Evolutionary conservation across 1,140 invertebrate genomes (phyloP), one percentile per base, ranked within the genome.

Genomic region (Heliothis subflexa): DNA sequence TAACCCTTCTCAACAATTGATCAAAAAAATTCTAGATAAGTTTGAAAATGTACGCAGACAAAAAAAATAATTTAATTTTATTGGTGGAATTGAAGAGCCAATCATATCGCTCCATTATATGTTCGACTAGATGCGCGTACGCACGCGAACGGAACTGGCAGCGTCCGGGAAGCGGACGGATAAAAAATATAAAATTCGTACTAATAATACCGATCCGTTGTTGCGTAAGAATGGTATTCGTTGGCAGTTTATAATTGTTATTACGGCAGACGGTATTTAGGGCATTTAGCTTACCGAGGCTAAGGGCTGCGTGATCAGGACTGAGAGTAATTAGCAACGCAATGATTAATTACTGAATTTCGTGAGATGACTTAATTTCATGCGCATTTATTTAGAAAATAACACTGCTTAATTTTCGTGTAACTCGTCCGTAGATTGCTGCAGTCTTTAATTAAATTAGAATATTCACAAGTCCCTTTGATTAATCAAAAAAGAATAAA

Each of bases 81-180:
- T 73, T 73, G 70, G 16, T 54, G 9, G 52, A 55, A 47, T 73
- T 13, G 16, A 55, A 18, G 45, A 55, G 52, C 62, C 64, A 66
- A 78, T 78, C 78, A 61, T 57, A 74, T 76, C 78, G 78, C 83
- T 66, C n/a, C 33, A 49, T 66, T 28, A 52, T 59, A 47, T 12
- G 50, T 16, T n/a, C 11, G 16, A 33, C 33, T 73, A 57, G 50
- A 59, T 59, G 57, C 72, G 57, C 57, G 11, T 11, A 50, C 47
- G 57, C 80, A 86, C 88, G 88, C 91, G 89, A 89, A 62, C 89
- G 90, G 88, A 91, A 89, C 83, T 78, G 70, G 28, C 62, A 64
- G 85, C 89, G 87, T 93, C 92, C 92, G 92, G 92, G 92, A 93
- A 91, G 84, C 89, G 83, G 83, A 88, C 83, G 85, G 81, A 83